Conservation (phyloP, 2,888 invertebrate genomes). For the Caenorhabditis sp. region DNA sequence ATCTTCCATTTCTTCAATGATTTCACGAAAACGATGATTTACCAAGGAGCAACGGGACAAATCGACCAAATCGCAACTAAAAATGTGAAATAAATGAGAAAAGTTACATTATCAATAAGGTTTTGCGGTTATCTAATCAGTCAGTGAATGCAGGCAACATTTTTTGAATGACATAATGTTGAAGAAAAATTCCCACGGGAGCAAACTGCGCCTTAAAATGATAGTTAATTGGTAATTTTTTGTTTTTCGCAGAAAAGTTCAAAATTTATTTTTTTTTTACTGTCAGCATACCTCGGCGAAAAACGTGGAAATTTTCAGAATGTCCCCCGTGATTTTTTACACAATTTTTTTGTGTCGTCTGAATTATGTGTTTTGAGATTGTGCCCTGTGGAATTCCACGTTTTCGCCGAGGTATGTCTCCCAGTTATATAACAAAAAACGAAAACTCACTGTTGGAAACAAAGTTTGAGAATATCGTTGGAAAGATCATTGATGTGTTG, state of each 20-base stretch:
- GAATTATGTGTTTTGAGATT: no score
- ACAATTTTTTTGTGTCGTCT: no score
- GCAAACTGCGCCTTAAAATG: no score
- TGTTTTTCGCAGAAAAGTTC: no score
- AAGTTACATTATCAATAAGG: background rate
- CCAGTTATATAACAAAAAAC: no score
- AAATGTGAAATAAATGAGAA: conserved; percentile 4
- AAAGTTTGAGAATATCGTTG: conserved; percentile 3
- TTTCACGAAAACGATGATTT: conserved; percentile 20
- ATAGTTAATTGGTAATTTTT: no score
- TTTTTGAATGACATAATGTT: background rate
- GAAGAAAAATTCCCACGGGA: no score
- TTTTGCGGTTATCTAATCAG: background rate
- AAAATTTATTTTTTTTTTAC: background rate
- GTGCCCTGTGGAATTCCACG: no score
- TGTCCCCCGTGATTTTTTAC: no score
- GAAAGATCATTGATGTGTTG: conserved; percentile 13
- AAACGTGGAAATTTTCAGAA: no score
- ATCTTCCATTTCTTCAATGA: conserved; percentile 33
- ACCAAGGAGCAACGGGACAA: conserved; percentile 25
- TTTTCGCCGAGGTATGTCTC: no score
- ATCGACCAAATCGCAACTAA: conserved; percentile 32
- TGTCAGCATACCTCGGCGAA: no score
- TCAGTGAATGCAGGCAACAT: background rate
- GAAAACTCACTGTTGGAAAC: conserved; percentile 18